A percentile compares a stretch with the other conserved stretches of the same genome.
Evolutionary conservation across 2,888 invertebrate genomes (phyloP).

Genomic region (Ornithoptera priamus): DNA sequence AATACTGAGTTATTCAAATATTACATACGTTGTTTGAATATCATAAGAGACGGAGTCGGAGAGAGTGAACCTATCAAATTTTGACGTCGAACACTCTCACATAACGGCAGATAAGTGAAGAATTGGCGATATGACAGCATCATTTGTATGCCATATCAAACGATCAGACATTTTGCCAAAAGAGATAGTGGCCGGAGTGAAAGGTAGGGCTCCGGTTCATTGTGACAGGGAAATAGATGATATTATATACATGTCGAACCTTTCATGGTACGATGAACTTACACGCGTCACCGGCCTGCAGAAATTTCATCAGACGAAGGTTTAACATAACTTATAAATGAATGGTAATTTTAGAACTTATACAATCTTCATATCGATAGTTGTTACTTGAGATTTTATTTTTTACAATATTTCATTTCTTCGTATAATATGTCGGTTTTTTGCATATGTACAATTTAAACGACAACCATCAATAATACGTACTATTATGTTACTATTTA

Average conservation of each 20-base stretch:
- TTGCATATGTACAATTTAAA: too few species aligned
- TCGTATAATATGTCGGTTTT: too few species aligned
- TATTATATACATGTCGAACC: background rate
- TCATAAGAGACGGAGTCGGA: background rate
- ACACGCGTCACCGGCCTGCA: too few species aligned
- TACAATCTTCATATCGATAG: too few species aligned
- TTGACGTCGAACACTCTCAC: constrained; percentile 20
- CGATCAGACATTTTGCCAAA: constrained; percentile 6
- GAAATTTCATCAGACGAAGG: too few species aligned
- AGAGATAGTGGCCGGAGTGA: constrained; percentile 21
- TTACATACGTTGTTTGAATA: constrained; percentile 9
- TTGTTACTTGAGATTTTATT: too few species aligned
- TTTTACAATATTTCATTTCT: too few species aligned
- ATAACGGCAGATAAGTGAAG: constrained; percentile 17
- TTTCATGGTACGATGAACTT: background rate
- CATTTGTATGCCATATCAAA: background rate
- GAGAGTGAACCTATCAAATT: constrained; percentile 22
- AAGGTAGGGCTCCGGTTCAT: constrained; percentile 17
- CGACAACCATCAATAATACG: too few species aligned
- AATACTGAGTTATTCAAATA: constrained; percentile 2
- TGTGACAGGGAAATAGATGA: constrained; percentile 7
- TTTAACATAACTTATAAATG: too few species aligned
- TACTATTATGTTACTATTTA: too few species aligned
- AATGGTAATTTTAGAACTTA: too few species aligned
- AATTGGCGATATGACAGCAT: constrained; percentile 19